These are phyloP conservation scores for Epicauta chinensis DNA, from an alignment of 1,140 invertebrate genomes.

Conservation along the genomic window DNA sequence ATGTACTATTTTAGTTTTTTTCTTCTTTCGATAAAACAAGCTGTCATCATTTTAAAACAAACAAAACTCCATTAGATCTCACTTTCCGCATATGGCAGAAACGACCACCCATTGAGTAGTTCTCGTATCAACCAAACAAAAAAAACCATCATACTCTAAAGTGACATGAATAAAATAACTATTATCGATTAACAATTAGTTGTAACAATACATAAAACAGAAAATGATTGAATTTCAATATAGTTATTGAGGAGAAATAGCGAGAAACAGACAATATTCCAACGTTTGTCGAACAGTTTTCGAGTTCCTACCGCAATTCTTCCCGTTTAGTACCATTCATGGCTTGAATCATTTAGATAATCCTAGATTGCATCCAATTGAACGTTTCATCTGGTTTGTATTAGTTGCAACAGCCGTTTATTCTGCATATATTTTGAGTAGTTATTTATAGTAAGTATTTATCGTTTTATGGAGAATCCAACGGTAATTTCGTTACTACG, in stretches of 20 bases:
- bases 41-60: slow-evolving; percentile 11
- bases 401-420: slow-evolving; percentile 43
- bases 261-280: no score
- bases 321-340: slow-evolving; percentile 20
- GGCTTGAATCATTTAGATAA: slow-evolving; percentile 21
- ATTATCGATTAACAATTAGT: no score
- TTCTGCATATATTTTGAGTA: slow-evolving; percentile 48
- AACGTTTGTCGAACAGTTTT: no score
- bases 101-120: not conserved
- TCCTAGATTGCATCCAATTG: slow-evolving; percentile 23
- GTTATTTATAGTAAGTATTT: slow-evolving; percentile 54
- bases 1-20: no score
- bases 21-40: no score
- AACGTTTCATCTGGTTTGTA: slow-evolving; percentile 44
- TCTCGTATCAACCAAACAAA: no score
- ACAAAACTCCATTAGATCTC: slow-evolving; percentile 21
- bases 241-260: no score
- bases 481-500: slow-evolving; percentile 67
- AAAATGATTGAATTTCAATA: no score
- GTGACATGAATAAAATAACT: no score
- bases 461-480: slow-evolving; percentile 59
- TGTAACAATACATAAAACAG: no score
- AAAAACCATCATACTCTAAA: no score
- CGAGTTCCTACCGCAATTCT: slow-evolving; percentile 11
- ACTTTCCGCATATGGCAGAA: not conserved